phyloP scores from a whole-genome alignment of 2,888 invertebrate genomes.

The Eurois occulta region DNA sequence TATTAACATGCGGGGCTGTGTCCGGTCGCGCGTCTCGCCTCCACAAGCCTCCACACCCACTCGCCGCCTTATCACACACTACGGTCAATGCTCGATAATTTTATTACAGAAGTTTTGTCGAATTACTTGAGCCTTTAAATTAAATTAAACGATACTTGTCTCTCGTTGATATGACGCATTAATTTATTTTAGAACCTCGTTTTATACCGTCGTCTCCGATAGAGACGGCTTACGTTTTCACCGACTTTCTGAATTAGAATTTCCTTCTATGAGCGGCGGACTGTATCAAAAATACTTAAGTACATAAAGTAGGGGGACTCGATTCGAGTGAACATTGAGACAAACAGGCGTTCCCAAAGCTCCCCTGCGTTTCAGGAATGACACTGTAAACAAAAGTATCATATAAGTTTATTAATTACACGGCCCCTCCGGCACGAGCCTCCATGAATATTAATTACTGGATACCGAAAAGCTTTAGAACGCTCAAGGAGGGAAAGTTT shows the following conservation, averaged over 20 bases:
- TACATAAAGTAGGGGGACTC: constrained; percentile 60
- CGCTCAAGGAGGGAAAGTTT: constrained; percentile 90
- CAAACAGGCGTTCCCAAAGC: constrained; percentile 74
- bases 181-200: constrained; percentile 70
- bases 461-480: constrained; percentile 90
- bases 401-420: constrained; percentile 91
- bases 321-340: constrained; percentile 67
- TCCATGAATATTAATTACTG: constrained; percentile 91
- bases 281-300: constrained; percentile 50
- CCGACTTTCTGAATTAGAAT: constrained; percentile 46
- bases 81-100: constrained; percentile 89
- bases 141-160: constrained; percentile 89
- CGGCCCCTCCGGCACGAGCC: constrained; percentile 88
- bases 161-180: constrained; percentile 81
- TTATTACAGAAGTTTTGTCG: constrained; percentile 90
- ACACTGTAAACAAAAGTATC: constrained; percentile 91
- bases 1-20: constrained; percentile 86
- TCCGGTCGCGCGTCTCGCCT: constrained; percentile 82
- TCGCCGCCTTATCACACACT: constrained; percentile 79
- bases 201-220: constrained; percentile 54
- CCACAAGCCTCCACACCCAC: constrained; percentile 78
- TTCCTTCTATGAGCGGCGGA: constrained; percentile 41
- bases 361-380: constrained; percentile 85
- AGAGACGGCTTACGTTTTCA: constrained; percentile 57
- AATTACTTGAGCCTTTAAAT: constrained; percentile 88